A percentile compares a stretch with the other conserved stretches of the same genome.
phyloP scores from a whole-genome alignment of 1,140 invertebrate species.

The Orchestia grillus region DNA sequence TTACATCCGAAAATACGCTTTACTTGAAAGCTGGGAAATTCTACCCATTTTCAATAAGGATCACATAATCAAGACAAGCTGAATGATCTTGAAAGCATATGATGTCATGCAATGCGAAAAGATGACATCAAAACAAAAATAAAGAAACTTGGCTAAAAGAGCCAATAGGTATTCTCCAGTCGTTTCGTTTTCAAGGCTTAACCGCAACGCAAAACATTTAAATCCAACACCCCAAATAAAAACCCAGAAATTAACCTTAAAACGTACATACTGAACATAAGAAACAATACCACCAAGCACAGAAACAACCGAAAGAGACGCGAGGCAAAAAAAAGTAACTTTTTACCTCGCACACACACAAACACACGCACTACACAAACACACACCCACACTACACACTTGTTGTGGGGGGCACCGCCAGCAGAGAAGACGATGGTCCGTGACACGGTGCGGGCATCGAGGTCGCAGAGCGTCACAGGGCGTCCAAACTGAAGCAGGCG shows the following conservation, averaged over 20 bases:
- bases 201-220: not conserved
- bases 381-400: not conserved
- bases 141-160: not conserved
- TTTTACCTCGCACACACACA: not conserved
- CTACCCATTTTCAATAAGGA: not conserved
- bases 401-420: not conserved
- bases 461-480: conserved; percentile 11
- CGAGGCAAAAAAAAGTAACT: not conserved
- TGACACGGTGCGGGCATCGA: not conserved
- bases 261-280: not conserved
- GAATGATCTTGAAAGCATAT: not conserved
- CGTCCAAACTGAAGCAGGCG: conserved; percentile 22
- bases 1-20: too few relatives aligned
- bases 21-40: too few relatives aligned
- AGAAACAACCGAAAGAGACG: not conserved
- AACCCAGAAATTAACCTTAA: too few relatives aligned
- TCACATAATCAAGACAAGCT: not conserved
- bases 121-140: not conserved
- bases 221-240: not conserved
- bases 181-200: not conserved
- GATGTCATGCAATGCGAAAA: not conserved
- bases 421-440: conserved; percentile 18
- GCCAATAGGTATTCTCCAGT: not conserved
- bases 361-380: not conserved
- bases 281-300: not conserved